Evolutionary conservation across 1,140 invertebrate species (phyloP).

Genomic region (Stegodyphus mimosarum): DNA sequence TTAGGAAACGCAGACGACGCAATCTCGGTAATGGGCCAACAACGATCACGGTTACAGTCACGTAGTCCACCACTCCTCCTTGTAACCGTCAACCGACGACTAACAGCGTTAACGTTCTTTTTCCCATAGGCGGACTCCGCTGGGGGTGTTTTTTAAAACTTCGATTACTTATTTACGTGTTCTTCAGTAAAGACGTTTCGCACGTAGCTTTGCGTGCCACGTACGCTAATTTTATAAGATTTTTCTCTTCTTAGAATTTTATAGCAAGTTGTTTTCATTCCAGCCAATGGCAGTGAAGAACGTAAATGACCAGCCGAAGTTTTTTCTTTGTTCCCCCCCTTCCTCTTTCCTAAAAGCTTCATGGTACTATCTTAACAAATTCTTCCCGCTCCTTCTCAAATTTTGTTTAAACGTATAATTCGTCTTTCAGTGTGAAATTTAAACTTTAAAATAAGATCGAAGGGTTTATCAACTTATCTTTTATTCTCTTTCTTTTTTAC

Average conservation of each 20-base stretch:
- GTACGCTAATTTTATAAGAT: slow-evolving; percentile 56
- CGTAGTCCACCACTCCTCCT: slow-evolving; percentile 28
- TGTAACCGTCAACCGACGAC: slow-evolving; percentile 49
- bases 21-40: slow-evolving; percentile 52
- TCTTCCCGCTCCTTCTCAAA: not conserved
- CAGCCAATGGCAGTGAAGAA: not conserved
- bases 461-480: not conserved
- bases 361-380: not conserved
- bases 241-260: slow-evolving; percentile 47
- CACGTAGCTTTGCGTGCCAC: slow-evolving; percentile 40
- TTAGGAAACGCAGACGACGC: slow-evolving; percentile 45
- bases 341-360: not conserved
- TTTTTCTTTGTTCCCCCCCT: not conserved
- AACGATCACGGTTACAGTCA: slow-evolving; percentile 51
- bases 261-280: slow-evolving; percentile 43
- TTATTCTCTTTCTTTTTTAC: no score
- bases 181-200: slow-evolving; percentile 37
- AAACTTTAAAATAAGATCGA: not conserved
- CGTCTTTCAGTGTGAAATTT: not conserved
- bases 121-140: slow-evolving; percentile 27
- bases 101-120: slow-evolving; percentile 52
- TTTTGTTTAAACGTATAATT: not conserved
- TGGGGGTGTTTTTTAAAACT: slow-evolving; percentile 42
- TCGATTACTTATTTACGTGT: slow-evolving; percentile 57
- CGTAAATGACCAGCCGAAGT: slow-evolving; percentile 11